phyloP scores from a whole-genome alignment of 2,113 vertebrate species.

The Platycercus adscitus region DNA sequence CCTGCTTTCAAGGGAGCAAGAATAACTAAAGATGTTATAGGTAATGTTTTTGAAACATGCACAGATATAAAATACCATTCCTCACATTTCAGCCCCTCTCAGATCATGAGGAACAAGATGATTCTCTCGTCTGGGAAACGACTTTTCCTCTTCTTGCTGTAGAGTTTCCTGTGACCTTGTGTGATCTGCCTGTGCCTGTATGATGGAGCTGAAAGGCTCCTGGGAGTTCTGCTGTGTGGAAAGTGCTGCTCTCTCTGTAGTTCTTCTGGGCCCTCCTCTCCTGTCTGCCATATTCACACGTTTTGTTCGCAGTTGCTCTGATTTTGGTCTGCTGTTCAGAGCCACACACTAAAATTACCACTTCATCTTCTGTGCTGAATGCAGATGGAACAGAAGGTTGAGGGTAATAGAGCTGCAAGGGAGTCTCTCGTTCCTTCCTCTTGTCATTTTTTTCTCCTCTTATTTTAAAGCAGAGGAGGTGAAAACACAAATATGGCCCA shows the following conservation, averaged over 20 bases:
- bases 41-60: not conserved
- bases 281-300: conserved; percentile 29
- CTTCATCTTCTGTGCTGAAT: not conserved
- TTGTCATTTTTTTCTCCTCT: not conserved
- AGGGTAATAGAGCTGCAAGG: not conserved
- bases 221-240: not conserved
- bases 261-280: not conserved
- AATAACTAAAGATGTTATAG: accelerated
- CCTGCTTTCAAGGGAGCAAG: not conserved
- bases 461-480: conserved; percentile 32
- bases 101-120: not conserved
- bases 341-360: not conserved
- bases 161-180: not conserved
- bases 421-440: not conserved
- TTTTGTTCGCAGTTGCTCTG: conserved; percentile 33
- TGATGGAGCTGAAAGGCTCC: not conserved
- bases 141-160: not conserved
- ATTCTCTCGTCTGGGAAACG: not conserved
- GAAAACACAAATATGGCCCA: conserved; percentile 18
- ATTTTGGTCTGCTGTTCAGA: conserved; percentile 21
- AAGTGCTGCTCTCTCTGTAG: not conserved
- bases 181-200: not conserved
- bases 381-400: conserved; percentile 24
- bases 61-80: not conserved
- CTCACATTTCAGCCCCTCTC: not conserved